Base-by-base conservation (phyloP, 2,888 invertebrate species). In the Hirtodrosophila trivittata region DNA sequence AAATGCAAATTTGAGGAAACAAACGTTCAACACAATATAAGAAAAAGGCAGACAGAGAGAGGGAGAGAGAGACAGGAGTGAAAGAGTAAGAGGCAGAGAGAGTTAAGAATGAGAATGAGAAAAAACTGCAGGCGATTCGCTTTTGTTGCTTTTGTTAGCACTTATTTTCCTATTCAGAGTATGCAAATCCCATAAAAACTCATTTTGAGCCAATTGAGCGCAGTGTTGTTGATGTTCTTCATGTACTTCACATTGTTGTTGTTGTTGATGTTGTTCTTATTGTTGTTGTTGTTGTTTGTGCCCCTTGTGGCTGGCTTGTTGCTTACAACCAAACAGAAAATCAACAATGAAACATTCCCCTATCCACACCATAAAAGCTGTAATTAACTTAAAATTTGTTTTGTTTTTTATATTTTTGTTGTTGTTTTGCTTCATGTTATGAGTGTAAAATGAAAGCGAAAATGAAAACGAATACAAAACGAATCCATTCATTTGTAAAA, bases 171-270 rank as follows among this genome's bases (percentile, higher is more conserved):
- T 45, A 76, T 84, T 84, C 74, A 68, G 56, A 65, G 72, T 73
- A 82, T 80, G 85, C 83, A 82, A 82, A 85, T 85, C 73, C 70
- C 83, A 82, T 85, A 85, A 82, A 82, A 82, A 85, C 83, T 82
- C 75, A 82, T 85, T 81, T 81, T 67, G 65, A 72, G 80, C 80
- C 85, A 82, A 78, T 82, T 85, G 85, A 75, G 72, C 68, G 69
- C 76, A 67, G 70, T 76, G 81, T 72, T 78, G 30, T 65, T 21
- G 18, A 21, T 21, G 18, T 21, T 21, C 18, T 21, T 3, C 3
- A 21, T 21, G 18, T 21, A 3, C 2, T 21, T 21, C 18, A 21
- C 5, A 21, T 21, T 75, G 60, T 54, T 65, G 16, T 9, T 56
- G 30, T 6, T 33, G 10, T 12, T 16, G 45, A 28, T 59, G 42